A percentile compares a stretch with the other conserved stretches of the same genome.
Evolutionary conservation across 2,797 vertebrate genomes (phyloP).

Genomic region (Eurystomus glaucurus): DNA sequence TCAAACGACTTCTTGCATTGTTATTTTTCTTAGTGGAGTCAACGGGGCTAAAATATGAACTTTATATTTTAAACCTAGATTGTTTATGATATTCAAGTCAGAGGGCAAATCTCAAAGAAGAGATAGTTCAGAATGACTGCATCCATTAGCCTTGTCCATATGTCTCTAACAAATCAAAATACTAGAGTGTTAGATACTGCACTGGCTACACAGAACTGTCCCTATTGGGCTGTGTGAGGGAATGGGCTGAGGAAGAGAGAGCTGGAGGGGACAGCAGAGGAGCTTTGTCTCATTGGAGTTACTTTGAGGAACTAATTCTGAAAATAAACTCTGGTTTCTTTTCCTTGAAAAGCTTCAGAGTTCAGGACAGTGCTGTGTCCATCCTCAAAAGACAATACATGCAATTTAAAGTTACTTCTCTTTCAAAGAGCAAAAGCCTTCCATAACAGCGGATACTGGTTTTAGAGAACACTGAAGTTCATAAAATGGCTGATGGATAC

Average conservation of each 20-base stretch:
- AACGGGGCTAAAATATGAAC: not conserved
- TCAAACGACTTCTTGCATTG: not conserved
- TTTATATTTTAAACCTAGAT: not conserved
- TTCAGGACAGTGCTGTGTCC: not conserved
- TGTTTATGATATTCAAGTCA: not conserved
- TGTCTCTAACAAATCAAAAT: not conserved
- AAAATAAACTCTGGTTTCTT: not conserved
- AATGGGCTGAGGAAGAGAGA: not conserved
- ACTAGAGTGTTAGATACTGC: not conserved
- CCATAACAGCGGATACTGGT: not conserved
- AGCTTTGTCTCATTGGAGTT: not conserved
- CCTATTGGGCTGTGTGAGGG: rapidly evolving
- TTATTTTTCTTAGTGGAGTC: not conserved
- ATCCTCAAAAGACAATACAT: not conserved
- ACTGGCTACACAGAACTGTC: not conserved
- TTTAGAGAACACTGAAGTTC: not conserved
- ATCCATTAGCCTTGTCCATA: not conserved
- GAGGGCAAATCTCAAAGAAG: not conserved
- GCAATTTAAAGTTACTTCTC: not conserved
- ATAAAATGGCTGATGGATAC: not conserved
- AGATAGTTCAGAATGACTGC: not conserved
- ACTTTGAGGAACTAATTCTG: not conserved
- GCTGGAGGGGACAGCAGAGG: not conserved
- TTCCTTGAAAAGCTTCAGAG: not conserved
- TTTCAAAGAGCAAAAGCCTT: not conserved